Evolutionary conservation across 2,888 invertebrate genomes (phyloP).

Genomic region (Atethmia centrago): DNA sequence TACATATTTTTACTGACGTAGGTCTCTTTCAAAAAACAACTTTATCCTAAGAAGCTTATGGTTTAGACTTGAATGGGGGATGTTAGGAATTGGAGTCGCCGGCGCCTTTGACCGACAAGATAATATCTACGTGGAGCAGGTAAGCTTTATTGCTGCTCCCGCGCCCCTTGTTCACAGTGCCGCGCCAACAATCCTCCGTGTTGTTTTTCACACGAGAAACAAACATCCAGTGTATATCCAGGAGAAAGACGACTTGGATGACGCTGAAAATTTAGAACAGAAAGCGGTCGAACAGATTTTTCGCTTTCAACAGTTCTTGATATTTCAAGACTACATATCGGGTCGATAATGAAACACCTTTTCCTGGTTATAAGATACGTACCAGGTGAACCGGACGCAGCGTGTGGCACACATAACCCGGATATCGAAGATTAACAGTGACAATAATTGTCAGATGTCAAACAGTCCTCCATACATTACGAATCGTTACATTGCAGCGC

Average conservation of each 20-base stretch:
- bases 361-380: neutral
- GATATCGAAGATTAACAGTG: slow-evolving; percentile 38
- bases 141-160: slow-evolving; percentile 85
- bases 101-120: slow-evolving; percentile 88
- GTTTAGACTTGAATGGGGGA: slow-evolving; percentile 60
- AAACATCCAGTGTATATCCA: slow-evolving; percentile 33
- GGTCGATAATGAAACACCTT: slow-evolving; percentile 1
- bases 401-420: neutral
- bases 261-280: neutral
- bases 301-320: neutral
- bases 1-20: slow-evolving; percentile 79
- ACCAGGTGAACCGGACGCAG: slow-evolving; percentile 15
- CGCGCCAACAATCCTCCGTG: slow-evolving; percentile 73
- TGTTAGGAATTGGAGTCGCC: slow-evolving; percentile 73
- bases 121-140: slow-evolving; percentile 88
- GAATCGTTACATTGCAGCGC: too few species aligned
- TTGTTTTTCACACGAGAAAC: slow-evolving; percentile 81
- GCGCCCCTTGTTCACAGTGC: slow-evolving; percentile 68
- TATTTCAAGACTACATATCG: neutral
- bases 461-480: neutral
- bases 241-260: slow-evolving; percentile 14
- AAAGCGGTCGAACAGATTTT: neutral
- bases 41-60: slow-evolving; percentile 60
- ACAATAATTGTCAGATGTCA: slow-evolving; percentile 44
- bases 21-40: slow-evolving; percentile 50